Evolutionary conservation across 2,888 invertebrate genomes (phyloP).

Genomic region (Pristionchus mayeri): DNA sequence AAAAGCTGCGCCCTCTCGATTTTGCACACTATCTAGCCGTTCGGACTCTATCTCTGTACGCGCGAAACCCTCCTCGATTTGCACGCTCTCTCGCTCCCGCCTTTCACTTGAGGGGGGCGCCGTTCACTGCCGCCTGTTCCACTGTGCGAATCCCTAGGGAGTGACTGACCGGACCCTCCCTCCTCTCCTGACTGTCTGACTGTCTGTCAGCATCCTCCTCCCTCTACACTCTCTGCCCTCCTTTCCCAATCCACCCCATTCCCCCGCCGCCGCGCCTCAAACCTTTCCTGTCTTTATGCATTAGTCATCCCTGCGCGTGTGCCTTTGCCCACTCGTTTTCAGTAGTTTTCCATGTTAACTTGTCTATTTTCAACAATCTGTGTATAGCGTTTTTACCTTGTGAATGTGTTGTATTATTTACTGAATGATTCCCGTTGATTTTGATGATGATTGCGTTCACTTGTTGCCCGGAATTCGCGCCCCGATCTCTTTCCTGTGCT

Average conservation of each 20-base stretch:
- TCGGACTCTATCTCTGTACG: not conserved
- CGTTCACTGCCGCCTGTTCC: not conserved
- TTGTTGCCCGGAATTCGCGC: not conserved
- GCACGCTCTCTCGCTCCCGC: conserved; percentile 39
- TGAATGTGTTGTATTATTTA: not conserved
- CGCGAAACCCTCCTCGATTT: conserved; percentile 19
- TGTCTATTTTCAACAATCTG: not conserved
- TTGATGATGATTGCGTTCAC: not conserved
- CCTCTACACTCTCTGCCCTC: not conserved
- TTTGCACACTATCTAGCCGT: not conserved
- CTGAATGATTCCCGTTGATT: not conserved
- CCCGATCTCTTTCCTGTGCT: not conserved
- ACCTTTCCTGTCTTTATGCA: conserved; percentile 40
- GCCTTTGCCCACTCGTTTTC: not conserved
- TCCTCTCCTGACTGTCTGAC: too few species aligned
- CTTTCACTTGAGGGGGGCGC: not conserved
- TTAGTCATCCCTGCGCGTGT: not conserved
- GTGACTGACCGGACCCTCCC: conserved; percentile 12
- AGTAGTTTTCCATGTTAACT: not conserved
- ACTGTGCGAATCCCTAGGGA: conserved; percentile 23
- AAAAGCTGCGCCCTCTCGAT: not conserved
- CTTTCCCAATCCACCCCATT: not conserved
- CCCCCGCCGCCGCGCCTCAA: not conserved
- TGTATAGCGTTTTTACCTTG: not conserved
- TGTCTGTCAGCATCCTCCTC: not conserved